Base-by-base conservation (phyloP, 2,797 vertebrate species). In the Gymnoscopelus microlampas region DNA sequence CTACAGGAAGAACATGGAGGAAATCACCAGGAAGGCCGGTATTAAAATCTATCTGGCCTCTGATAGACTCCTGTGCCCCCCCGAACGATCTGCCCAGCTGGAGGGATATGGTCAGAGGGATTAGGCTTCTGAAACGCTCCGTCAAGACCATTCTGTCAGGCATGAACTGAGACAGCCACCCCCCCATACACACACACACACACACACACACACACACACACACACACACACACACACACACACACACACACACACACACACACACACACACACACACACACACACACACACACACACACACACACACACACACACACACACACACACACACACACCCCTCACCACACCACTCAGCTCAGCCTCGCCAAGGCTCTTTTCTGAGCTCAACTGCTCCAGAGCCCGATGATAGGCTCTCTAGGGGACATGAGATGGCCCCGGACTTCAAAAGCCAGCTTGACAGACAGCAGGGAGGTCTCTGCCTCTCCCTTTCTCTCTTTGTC, bases 371-470 rank as follows among this genome's bases (percentile, higher is more conserved):
- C 80, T 79, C 61, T 83, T 88, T 82, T 80, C 76, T 83, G 8
- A 77, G 75, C 83, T 89, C 87, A 89, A 89, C 87, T 56, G 89
- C 90, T 80, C 85, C 79, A 63, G 91, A 93, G 91, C 85, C 89
- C 88, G 89, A 94, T 94, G 93, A 96, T 93, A 89, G 89, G 76
- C 88, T 91, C 93, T 95, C 85, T 53, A 76, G 87, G 90, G 91
- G 88, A 91, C 91, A 92, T 85, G 91, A 91, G 92, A 95, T 90
- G 90, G 92, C 90, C 83, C 77, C 66, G 75, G 87, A 95, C 94
- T 95, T 96, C 93, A 95, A 96, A 94, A 95, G 93, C 89, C 89
- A 87, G 83, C 90, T 84, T 91, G 91, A 91, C 90, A 94, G 92
- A 90, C 73, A 84, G 86, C 78, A 14, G 91, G 92, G 93, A 93